Conservation (phyloP, 2,888 invertebrate genomes). For the Tetanocera ferruginea region DNA sequence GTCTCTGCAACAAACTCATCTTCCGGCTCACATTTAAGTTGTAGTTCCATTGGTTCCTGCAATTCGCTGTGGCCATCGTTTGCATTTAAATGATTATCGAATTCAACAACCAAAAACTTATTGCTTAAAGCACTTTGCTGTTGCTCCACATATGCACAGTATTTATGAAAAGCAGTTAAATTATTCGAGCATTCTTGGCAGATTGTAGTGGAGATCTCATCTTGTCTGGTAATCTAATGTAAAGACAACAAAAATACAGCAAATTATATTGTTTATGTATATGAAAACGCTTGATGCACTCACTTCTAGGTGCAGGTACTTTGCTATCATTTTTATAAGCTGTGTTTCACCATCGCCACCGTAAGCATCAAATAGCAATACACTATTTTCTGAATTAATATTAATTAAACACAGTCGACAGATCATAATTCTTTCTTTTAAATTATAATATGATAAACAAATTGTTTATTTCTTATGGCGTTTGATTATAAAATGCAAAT, state of each 20-base stretch:
- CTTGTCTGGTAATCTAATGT: neutral
- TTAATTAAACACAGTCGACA: slow-evolving; percentile 30
- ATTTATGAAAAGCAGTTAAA: slow-evolving; percentile 7
- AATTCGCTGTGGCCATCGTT: neutral
- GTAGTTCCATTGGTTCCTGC: neutral
- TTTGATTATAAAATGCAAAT: too few relatives aligned
- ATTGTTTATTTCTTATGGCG: too few relatives aligned
- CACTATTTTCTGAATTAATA: slow-evolving; percentile 26
- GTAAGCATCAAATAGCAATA: slow-evolving; percentile 18
- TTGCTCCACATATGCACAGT: neutral
- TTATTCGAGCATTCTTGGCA: neutral
- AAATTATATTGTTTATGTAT: too few relatives aligned
- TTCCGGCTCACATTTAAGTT: slow-evolving; percentile 9
- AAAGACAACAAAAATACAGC: neutral
- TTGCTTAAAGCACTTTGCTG: neutral
- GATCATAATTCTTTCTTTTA: slow-evolving; percentile 1
- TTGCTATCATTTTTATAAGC: slow-evolving; percentile 18
- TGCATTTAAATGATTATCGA: neutral
- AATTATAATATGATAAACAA: too few relatives aligned
- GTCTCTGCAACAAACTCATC: neutral
- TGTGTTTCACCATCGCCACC: slow-evolving; percentile 1
- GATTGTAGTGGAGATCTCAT: neutral
- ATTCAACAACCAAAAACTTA: neutral
- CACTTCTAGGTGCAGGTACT: slow-evolving; percentile 26
- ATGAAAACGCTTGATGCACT: neutral